phyloP scores from a whole-genome alignment of 2,113 vertebrate species.

The Varanus salvator region DNA sequence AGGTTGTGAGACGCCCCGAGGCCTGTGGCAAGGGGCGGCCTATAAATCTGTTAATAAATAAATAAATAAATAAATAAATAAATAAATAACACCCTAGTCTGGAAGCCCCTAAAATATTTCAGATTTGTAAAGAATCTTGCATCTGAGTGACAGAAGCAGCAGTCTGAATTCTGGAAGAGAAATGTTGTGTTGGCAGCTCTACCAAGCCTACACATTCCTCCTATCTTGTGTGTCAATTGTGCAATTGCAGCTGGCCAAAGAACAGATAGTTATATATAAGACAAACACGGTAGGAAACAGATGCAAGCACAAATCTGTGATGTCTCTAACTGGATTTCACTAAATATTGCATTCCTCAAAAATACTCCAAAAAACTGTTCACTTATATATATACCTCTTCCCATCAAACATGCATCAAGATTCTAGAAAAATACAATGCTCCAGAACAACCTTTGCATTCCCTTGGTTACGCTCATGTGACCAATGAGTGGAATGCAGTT shows the following conservation, averaged over 20 bases:
- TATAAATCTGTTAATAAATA: too few relatives aligned
- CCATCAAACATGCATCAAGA: not conserved
- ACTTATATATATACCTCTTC: too few relatives aligned
- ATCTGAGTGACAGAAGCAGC: not conserved
- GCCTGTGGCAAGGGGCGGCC: too few relatives aligned
- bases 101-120: not conserved
- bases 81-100: too few relatives aligned
- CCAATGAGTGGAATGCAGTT: not conserved
- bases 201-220: not conserved
- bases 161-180: not conserved
- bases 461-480: not conserved
- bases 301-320: not conserved
- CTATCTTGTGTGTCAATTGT: not conserved
- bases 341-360: not conserved
- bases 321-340: not conserved
- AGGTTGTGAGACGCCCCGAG: too few relatives aligned
- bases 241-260: not conserved
- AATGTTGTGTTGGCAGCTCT: not conserved
- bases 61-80: too few relatives aligned
- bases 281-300: not conserved
- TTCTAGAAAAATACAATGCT: not conserved
- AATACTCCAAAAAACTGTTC: too few relatives aligned
- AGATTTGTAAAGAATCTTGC: not conserved
- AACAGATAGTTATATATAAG: not conserved
- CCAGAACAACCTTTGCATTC: not conserved